A percentile compares a stretch with the other conserved stretches of the same genome.
Evolutionary conservation across 2,888 invertebrate species (phyloP).

Genomic region (Leucophenga montana): DNA sequence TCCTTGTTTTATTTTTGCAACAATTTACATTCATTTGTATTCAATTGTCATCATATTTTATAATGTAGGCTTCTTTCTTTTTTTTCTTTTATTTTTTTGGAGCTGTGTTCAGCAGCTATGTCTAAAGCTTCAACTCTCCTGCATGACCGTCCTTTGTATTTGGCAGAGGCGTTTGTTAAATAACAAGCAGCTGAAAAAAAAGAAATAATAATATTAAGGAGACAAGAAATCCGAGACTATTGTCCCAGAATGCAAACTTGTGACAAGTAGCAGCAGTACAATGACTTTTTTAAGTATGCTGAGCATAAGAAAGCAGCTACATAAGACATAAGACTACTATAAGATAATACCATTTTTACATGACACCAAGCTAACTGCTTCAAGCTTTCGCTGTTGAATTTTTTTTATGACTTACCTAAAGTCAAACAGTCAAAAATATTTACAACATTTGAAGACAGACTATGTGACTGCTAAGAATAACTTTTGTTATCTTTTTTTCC

Average conservation of each 20-base stretch:
- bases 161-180: slow-evolving; percentile 22
- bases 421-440: too few species aligned
- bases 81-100: slow-evolving; percentile 5
- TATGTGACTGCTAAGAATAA: too few species aligned
- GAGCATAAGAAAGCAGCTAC: background rate
- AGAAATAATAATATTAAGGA: slow-evolving; percentile 30
- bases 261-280: slow-evolving; percentile 18
- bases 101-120: background rate
- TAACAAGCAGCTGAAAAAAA: background rate
- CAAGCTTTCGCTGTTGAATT: too few species aligned
- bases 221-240: slow-evolving; percentile 7
- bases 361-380: too few species aligned
- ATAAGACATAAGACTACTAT: too few species aligned
- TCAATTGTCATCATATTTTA: slow-evolving; percentile 48
- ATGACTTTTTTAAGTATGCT: slow-evolving; percentile 14
- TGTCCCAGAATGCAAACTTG: slow-evolving; percentile 17
- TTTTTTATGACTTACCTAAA: too few species aligned
- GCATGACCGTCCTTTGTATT: slow-evolving; percentile 18
- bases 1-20: slow-evolving; percentile 29
- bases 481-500: too few species aligned
- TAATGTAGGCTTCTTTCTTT: slow-evolving; percentile 24
- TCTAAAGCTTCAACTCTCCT: background rate
- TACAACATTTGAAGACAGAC: too few species aligned
- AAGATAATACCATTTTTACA: too few species aligned
- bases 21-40: slow-evolving; percentile 52